Conservation (phyloP, 1,140 invertebrate genomes). For the Panagrolaimus sp. region DNA sequence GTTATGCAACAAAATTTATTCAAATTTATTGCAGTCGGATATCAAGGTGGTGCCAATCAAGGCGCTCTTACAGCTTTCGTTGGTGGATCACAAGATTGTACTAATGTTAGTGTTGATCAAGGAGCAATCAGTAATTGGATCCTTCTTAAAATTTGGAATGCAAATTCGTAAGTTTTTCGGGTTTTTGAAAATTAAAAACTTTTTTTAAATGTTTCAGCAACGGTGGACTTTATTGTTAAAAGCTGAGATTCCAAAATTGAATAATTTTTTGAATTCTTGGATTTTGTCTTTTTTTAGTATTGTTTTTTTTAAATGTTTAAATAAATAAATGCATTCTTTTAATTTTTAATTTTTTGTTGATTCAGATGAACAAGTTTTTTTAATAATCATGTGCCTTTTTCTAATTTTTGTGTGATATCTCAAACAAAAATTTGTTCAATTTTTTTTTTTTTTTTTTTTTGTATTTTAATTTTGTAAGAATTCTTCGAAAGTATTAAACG, state of each 20-base stretch:
- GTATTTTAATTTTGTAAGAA: no score
- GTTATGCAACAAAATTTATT: not conserved
- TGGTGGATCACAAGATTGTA: not conserved
- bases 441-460: no score
- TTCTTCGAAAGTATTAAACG: no score
- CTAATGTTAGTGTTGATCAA: not conserved
- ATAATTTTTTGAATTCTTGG: not conserved
- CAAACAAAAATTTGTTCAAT: no score
- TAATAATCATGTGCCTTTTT: no score
- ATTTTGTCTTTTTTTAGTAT: no score
- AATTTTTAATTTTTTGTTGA: no score
- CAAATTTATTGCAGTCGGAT: not conserved
- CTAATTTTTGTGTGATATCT: no score
- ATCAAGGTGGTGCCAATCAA: not conserved
- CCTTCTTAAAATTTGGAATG: not conserved
- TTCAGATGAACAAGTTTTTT: no score
- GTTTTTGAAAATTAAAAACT: not conserved
- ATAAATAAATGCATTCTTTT: no score
- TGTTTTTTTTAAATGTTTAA: no score
- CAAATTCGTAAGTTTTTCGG: not conserved
- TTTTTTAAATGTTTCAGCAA: not conserved
- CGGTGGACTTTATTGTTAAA: not conserved
- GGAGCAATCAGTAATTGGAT: not conserved
- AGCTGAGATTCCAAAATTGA: not conserved
- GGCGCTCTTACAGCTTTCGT: not conserved